A percentile compares a stretch with the other conserved stretches of the same genome.
Evolutionary conservation across 1,140 invertebrate species (phyloP).

Genomic region (Drosophila elegans): DNA sequence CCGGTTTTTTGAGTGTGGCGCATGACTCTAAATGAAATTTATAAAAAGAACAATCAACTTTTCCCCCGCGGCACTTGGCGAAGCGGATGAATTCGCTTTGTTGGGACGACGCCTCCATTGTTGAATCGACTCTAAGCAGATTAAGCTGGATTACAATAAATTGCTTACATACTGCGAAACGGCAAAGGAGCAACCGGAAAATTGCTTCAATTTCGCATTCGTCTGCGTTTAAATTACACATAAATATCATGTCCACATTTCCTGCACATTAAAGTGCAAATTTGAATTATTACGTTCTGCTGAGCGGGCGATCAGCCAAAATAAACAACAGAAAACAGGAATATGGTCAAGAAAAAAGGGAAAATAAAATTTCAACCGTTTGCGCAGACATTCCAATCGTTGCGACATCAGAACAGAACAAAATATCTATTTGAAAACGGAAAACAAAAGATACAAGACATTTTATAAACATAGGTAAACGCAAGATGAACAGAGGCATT

Average conservation of each 20-base stretch:
- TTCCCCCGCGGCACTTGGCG: conserved; percentile 20
- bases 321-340: conserved; percentile 23
- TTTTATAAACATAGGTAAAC: background rate
- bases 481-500: background rate
- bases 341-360: conserved; percentile 20
- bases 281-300: conserved; percentile 57
- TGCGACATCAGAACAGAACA: conserved; percentile 29
- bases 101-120: conserved; percentile 28
- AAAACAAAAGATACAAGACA: background rate
- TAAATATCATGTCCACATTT: conserved; percentile 49
- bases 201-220: conserved; percentile 65
- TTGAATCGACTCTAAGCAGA: conserved; percentile 54
- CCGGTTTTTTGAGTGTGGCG: conserved; percentile 35
- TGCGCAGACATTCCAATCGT: conserved; percentile 33
- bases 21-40: conserved; percentile 56
- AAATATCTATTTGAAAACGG: conserved; percentile 25
- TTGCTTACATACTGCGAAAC: conserved; percentile 45
- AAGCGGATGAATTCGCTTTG: conserved; percentile 22
- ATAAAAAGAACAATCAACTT: conserved; percentile 42
- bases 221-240: conserved; percentile 38
- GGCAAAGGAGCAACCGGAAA: conserved; percentile 25
- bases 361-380: conserved; percentile 19
- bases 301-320: conserved; percentile 64
- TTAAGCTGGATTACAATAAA: conserved; percentile 74
- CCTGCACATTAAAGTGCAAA: conserved; percentile 58